Evolutionary conservation across 2,888 invertebrate species (phyloP).

Genomic region (Agonum fuliginosum): DNA sequence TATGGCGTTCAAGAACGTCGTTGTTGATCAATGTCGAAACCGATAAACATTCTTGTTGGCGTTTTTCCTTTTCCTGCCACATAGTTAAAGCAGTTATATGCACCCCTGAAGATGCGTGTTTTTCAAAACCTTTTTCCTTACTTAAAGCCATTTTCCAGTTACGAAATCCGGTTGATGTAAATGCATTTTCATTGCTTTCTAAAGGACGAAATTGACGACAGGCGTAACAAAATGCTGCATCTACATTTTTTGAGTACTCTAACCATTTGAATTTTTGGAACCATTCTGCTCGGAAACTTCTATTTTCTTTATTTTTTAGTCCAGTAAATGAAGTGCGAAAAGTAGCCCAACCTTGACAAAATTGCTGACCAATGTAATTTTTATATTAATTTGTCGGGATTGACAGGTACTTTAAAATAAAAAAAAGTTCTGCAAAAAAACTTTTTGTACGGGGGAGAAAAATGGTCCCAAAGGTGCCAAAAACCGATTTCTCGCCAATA

Average conservation of each 20-base stretch:
- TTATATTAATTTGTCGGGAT: no score
- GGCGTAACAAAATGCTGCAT: slow-evolving; percentile 19
- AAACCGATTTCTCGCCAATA: no score
- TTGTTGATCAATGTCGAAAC: slow-evolving; percentile 45
- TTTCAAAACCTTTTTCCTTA: slow-evolving; percentile 43
- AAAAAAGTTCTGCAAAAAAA: no score
- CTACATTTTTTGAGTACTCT: background rate
- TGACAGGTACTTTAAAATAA: no score
- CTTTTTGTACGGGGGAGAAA: no score
- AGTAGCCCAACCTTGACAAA: no score
- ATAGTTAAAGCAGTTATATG: slow-evolving; percentile 41
- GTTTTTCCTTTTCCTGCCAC: slow-evolving; percentile 37
- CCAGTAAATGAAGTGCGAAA: no score
- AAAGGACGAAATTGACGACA: background rate
- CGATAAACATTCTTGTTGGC: background rate
- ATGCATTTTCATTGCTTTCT: slow-evolving; percentile 19
- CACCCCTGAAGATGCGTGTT: slow-evolving; percentile 39
- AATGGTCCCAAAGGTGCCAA: no score
- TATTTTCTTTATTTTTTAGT: slow-evolving; percentile 18
- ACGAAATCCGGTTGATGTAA: slow-evolving; percentile 41
- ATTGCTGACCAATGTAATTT: no score
- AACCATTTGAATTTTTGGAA: background rate
- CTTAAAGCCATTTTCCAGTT: slow-evolving; percentile 54
- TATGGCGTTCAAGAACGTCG: slow-evolving; percentile 45
- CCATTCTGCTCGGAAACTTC: slow-evolving; percentile 14